Base-by-base conservation (phyloP, 2,888 invertebrate species). In the Hypomecis punctinalis region DNA sequence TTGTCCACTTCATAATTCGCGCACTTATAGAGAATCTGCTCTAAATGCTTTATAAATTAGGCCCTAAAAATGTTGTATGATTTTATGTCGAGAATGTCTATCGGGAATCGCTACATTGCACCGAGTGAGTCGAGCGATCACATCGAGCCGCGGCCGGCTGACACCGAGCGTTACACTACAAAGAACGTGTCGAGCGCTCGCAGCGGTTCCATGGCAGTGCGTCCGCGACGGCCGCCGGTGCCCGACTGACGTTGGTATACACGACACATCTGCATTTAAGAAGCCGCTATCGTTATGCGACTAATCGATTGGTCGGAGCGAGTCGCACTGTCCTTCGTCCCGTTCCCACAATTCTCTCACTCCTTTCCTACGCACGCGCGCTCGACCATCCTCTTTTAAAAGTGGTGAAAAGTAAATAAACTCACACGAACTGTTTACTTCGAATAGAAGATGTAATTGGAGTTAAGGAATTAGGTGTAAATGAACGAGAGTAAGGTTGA, bases 211-310 rank as follows among this genome's bases (percentile, higher is more conserved):
- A 88, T 88, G 85, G 76, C 80, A 87, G 80, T 79, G 76, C 77
- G 80, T 81, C 83, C 84, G 79, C 80, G 81, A 78, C 86, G 88
- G 84, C 83, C 81, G 83, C 87, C 88, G 85, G 81, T 84, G 78
- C 82, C 90, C 90, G 86, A 93, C 93, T 93, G 91, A 91, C 91
- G 91, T 86, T 84, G 83, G 82, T 84, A 84, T 81, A 84, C 89
- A 90, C 90, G 89, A 91, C 92, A 91, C 91, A 93, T 93, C 93
- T 92, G 93, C 93, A 93, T 92, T 92, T 93, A 93, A 93, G 91
- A 92, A 92, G 91, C 88, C 90, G 92, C 91, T 91, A 91, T 92
- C 91, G 93, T 92, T 92, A 92, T 92, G 92, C 92, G 93, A 93
- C 93, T 93, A 93, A 93, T 93, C 93, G 93, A 93, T 93, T 92